Conservation (phyloP, 2,113 vertebrate species). For the Megatriorchis doriae region DNA sequence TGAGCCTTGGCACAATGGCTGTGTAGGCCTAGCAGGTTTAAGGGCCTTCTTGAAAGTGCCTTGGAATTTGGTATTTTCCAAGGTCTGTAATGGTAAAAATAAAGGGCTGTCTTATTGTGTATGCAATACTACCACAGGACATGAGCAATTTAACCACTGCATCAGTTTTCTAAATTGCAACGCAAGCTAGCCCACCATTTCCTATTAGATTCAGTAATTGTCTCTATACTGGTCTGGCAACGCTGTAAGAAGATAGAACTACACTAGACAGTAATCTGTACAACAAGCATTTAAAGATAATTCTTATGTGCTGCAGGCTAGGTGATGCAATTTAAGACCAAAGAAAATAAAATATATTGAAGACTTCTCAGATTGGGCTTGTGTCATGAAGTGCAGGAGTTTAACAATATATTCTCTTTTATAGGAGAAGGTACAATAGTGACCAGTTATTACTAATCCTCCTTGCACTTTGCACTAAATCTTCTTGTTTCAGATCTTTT, state of each 20-base stretch:
- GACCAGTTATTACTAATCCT: neutral
- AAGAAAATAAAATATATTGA: neutral
- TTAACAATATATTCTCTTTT: neutral
- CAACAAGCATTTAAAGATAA: neutral
- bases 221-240: neutral
- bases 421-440: neutral
- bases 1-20: neutral
- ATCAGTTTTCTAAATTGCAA: neutral
- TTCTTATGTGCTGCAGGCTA: neutral
- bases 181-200: neutral
- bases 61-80: neutral
- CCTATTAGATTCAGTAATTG: neutral
- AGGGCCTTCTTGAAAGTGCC: neutral
- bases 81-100: neutral
- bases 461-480: neutral
- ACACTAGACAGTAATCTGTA: neutral
- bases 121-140: neutral
- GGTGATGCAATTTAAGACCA: neutral
- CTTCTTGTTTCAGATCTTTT: neutral
- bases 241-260: neutral
- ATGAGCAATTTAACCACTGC: neutral
- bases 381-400: neutral
- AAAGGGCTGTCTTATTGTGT: neutral
- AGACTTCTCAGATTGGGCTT: neutral
- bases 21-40: neutral